A percentile compares a stretch with the other conserved stretches of the same genome.
phyloP scores from a whole-genome alignment of 2,888 invertebrate genomes.

The Tipula lateralis region DNA sequence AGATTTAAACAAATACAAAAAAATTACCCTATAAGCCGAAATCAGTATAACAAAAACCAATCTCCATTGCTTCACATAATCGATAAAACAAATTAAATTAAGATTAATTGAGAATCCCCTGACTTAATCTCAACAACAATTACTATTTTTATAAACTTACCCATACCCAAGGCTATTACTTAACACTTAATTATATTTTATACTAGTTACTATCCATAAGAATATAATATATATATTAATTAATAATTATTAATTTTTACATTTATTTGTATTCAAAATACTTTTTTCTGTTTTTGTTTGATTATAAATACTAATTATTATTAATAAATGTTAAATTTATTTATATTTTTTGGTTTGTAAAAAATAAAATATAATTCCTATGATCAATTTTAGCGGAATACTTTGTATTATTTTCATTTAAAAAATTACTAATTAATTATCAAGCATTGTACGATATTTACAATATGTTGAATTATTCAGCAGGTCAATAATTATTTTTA shows the following conservation, averaged over 20 bases:
- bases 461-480: not conserved
- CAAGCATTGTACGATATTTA: not conserved
- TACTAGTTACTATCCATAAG: not conserved
- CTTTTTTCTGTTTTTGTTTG: not conserved
- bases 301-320: not conserved
- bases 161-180: slow-evolving; percentile 24
- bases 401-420: not conserved
- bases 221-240: not conserved
- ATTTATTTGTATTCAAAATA: slow-evolving; percentile 19
- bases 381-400: not conserved
- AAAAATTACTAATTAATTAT: not conserved
- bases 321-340: not conserved
- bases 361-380: slow-evolving; percentile 11
- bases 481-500: not conserved
- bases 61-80: not conserved
- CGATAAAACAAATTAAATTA: not conserved
- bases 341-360: not conserved
- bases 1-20: too few relatives aligned
- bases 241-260: slow-evolving; percentile 4
- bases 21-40: too few relatives aligned
- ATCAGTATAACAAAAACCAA: not conserved
- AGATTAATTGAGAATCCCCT: not conserved
- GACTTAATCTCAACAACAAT: not conserved
- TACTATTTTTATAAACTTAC: not conserved
- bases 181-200: not conserved